phyloP scores from a whole-genome alignment of 2,888 invertebrate genomes.

The Euzetes globulus region DNA sequence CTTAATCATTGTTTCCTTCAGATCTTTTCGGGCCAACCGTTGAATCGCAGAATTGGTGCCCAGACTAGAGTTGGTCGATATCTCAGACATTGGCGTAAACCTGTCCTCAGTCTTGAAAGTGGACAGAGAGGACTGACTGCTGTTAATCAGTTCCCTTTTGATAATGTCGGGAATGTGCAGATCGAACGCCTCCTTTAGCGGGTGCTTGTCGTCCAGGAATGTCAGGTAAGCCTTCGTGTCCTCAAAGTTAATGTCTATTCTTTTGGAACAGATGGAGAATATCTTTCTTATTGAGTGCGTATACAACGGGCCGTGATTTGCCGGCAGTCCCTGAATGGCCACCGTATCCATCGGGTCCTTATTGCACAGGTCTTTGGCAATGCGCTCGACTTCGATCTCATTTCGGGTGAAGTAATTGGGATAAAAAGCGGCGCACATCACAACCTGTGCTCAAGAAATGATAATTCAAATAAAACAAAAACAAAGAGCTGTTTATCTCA shows the following conservation, averaged over 20 bases:
- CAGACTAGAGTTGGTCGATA: neutral
- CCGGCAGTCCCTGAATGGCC: constrained; percentile 49
- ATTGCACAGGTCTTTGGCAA: constrained; percentile 44
- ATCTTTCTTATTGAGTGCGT: constrained; percentile 40
- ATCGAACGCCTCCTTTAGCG: neutral
- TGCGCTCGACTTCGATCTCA: constrained; percentile 39
- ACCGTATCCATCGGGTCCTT: constrained; percentile 70
- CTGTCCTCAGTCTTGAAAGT: neutral
- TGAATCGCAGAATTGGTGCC: neutral
- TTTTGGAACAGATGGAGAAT: constrained; percentile 31
- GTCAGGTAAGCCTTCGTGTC: constrained; percentile 34
- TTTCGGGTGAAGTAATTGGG: constrained; percentile 75
- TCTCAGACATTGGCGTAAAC: neutral
- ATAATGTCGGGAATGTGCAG: neutral
- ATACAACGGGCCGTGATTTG: constrained; percentile 47
- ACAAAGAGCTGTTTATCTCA: neutral
- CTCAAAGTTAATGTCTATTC: constrained; percentile 54
- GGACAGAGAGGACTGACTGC: neutral
- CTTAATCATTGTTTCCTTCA: neutral
- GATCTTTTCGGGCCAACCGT: neutral
- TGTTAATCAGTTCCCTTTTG: neutral
- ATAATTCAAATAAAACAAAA: neutral
- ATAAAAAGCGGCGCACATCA: constrained; percentile 82
- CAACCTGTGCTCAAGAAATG: constrained; percentile 51
- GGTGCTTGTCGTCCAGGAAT: constrained; percentile 9